These are phyloP conservation scores for Drosophila ironensis DNA, from an alignment of 1,140 invertebrate species.

Conservation along the genomic window DNA sequence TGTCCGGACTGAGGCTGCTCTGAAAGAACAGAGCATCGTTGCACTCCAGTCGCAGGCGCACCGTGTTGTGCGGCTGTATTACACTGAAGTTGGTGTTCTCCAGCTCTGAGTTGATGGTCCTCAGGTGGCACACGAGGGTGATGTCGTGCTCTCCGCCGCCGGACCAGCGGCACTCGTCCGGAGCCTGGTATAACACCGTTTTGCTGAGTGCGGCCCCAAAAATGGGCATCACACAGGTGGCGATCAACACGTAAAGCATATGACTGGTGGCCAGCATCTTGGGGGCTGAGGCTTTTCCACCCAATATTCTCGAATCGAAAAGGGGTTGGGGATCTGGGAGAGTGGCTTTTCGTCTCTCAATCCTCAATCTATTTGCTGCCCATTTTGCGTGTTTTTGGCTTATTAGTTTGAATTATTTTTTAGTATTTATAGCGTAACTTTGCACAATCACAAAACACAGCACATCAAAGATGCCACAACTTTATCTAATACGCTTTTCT, in stretches of 20 bases:
- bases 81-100: conserved; percentile 95
- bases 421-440: conserved; percentile 39
- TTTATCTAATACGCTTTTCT: conserved; percentile 44
- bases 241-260: conserved; percentile 81
- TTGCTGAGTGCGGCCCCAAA: conserved; percentile 87
- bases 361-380: conserved; percentile 51
- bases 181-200: conserved; percentile 89
- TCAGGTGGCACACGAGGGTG: conserved; percentile 89
- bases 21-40: conserved; percentile 93
- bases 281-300: background rate
- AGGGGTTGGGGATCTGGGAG: conserved; percentile 5
- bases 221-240: conserved; percentile 87
- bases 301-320: background rate
- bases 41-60: conserved; percentile 90
- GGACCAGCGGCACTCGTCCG: conserved; percentile 92
- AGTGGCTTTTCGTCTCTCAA: conserved; percentile 20
- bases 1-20: conserved; percentile 91
- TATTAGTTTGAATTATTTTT: conserved; percentile 42
- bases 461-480: conserved; percentile 49
- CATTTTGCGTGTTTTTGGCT: conserved; percentile 43
- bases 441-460: conserved; percentile 47
- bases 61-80: conserved; percentile 93
- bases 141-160: conserved; percentile 87
- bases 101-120: conserved; percentile 93
- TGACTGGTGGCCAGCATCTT: conserved; percentile 70